phyloP scores from a whole-genome alignment of 1,140 invertebrate species.

The Apis cerana region DNA sequence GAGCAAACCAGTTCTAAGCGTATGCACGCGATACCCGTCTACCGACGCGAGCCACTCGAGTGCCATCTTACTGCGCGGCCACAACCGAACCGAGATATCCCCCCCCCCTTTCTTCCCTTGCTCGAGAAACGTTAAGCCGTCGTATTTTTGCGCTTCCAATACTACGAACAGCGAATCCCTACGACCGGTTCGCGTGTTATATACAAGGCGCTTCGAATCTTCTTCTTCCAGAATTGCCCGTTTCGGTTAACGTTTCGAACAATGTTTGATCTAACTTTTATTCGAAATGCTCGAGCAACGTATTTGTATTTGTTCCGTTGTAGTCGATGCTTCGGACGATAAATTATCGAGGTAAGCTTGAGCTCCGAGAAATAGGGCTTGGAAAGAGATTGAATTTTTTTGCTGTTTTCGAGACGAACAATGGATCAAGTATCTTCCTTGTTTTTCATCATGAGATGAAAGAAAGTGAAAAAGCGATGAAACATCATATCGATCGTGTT shows the following conservation, averaged over 20 bases:
- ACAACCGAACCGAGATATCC: neutral
- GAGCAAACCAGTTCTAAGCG: conserved; percentile 61
- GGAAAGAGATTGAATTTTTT: too few relatives aligned
- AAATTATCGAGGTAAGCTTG: too few relatives aligned
- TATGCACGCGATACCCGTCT: conserved; percentile 51
- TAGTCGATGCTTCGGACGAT: too few relatives aligned
- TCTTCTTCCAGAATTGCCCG: neutral
- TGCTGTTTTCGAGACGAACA: too few relatives aligned
- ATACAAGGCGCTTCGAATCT: neutral
- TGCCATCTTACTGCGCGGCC: conserved; percentile 16
- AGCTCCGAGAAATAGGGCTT: too few relatives aligned
- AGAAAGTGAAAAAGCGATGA: too few relatives aligned
- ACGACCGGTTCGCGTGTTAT: neutral
- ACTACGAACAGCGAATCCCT: neutral
- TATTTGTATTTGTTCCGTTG: too few relatives aligned
- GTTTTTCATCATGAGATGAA: too few relatives aligned
- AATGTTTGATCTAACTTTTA: too few relatives aligned
- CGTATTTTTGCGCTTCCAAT: conserved; percentile 13
- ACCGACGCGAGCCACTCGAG: conserved; percentile 6
- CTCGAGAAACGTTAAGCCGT: neutral
- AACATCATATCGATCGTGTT: too few relatives aligned
- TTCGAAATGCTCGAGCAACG: too few relatives aligned
- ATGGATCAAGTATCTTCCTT: too few relatives aligned
- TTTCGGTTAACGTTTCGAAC: neutral
- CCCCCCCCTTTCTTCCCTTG: neutral